A percentile compares a stretch with the other conserved stretches of the same genome.
phyloP scores from a whole-genome alignment of 2,888 invertebrate species.

The Aproaerema taeniolella region DNA sequence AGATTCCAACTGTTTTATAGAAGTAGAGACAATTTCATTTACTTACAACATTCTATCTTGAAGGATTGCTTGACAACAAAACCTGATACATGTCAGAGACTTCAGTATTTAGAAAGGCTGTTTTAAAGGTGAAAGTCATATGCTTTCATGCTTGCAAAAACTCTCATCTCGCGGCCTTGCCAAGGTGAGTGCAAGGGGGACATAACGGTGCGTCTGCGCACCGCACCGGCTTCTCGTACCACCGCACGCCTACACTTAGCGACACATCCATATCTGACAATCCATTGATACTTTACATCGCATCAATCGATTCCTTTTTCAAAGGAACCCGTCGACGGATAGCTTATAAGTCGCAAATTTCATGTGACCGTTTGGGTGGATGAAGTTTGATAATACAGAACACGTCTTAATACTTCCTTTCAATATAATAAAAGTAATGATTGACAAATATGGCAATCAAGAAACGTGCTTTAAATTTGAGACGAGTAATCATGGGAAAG shows the following conservation, averaged over 20 bases:
- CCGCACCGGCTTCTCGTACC: constrained; percentile 45
- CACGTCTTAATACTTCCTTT: constrained; percentile 64
- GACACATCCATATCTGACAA: constrained; percentile 3
- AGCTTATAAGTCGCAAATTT: too few relatives aligned
- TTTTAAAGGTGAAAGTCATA: constrained; percentile 73
- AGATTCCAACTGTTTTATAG: too few relatives aligned
- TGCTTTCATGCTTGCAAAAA: constrained; percentile 71
- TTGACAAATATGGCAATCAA: constrained; percentile 46
- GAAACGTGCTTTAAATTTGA: constrained; percentile 47
- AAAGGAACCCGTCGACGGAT: too few relatives aligned
- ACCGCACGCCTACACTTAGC: constrained; percentile 8
- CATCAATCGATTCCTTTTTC: too few relatives aligned
- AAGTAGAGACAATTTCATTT: too few relatives aligned
- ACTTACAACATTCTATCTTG: too few relatives aligned
- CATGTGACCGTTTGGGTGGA: too few relatives aligned
- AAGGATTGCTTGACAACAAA: too few relatives aligned
- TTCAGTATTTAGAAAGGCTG: constrained; percentile 70
- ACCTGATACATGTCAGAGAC: too few relatives aligned
- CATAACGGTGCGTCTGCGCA: constrained; percentile 62
- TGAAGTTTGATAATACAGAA: too few relatives aligned
- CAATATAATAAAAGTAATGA: constrained; percentile 44
- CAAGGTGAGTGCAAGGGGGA: constrained; percentile 74
- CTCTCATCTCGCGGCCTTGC: constrained; percentile 73
- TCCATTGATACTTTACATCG: constrained; percentile 1
- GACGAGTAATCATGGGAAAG: constrained; percentile 53